These are phyloP conservation scores for Lasioglossum lativentre DNA, from an alignment of 2,888 invertebrate genomes.

Conservation along the genomic window DNA sequence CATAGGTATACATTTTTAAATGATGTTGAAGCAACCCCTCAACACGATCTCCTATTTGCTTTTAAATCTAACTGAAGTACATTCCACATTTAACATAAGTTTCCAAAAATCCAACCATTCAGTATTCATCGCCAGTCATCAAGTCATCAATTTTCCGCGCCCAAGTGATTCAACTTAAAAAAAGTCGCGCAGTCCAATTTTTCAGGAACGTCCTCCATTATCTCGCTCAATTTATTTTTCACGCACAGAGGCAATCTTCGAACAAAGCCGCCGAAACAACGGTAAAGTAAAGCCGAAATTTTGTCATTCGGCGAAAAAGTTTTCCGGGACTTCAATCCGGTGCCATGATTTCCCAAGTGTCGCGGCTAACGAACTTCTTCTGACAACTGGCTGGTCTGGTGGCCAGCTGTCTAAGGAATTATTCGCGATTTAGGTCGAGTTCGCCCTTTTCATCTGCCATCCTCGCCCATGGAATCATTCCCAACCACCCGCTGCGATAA, in stretches of 20 bases:
- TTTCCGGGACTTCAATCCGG: background rate
- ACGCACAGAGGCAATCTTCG: background rate
- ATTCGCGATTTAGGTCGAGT: slow-evolving; percentile 11
- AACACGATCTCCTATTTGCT: background rate
- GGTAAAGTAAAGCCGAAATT: background rate
- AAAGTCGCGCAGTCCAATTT: background rate
- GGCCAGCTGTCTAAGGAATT: slow-evolving; percentile 10
- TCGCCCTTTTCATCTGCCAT: background rate
- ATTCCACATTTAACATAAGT: background rate
- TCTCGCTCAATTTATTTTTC: background rate
- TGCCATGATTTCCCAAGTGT: slow-evolving; percentile 18
- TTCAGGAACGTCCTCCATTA: background rate
- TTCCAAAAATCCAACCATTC: background rate
- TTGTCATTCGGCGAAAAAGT: background rate
- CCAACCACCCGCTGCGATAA: slow-evolving; percentile 9
- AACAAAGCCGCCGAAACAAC: background rate
- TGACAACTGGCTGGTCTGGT: background rate
- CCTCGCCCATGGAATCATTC: background rate
- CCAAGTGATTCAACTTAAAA: background rate
- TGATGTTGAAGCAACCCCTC: background rate
- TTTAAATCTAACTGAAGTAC: background rate
- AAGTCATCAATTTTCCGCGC: too few relatives aligned
- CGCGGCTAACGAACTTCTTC: slow-evolving; percentile 17
- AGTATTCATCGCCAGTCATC: background rate
- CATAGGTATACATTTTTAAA: background rate